These are phyloP conservation scores for Lynx canadensis DNA, from an alignment of 2,113 vertebrate species.

Conservation along the genomic window DNA sequence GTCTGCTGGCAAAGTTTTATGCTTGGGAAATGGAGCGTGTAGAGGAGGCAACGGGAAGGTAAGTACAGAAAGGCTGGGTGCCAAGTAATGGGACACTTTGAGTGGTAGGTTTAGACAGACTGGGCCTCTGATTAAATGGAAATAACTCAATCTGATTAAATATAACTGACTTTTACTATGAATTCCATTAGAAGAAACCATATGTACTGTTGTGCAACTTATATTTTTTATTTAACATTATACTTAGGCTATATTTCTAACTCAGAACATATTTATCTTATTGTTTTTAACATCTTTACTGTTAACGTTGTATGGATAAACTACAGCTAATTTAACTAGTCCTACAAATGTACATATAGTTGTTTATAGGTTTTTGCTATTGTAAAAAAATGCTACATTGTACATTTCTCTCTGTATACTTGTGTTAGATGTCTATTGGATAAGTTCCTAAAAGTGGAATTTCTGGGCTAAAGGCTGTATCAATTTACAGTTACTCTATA, in stretches of 20 bases:
- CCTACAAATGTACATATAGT: not conserved
- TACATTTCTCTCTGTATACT: constrained; percentile 37
- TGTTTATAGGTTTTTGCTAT: constrained; percentile 29
- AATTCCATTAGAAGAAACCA: constrained; percentile 39
- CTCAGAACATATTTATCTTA: not conserved
- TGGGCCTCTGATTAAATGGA: constrained; percentile 31
- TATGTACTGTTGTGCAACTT: not conserved
- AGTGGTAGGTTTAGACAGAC: not conserved
- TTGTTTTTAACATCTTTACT: constrained; percentile 44
- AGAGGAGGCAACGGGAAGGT: not conserved
- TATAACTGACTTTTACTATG: constrained; percentile 28
- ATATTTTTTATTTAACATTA: not conserved
- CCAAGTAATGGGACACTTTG: not conserved
- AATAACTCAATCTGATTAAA: constrained; percentile 23
- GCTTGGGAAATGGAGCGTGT: not conserved
- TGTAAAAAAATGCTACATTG: constrained; percentile 30
- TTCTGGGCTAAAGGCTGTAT: constrained; percentile 55
- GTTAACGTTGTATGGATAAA: constrained; percentile 32
- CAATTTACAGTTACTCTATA: constrained; percentile 64
- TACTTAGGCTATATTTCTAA: constrained; percentile 36
- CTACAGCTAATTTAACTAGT: not conserved
- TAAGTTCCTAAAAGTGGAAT: constrained; percentile 60
- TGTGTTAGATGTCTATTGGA: constrained; percentile 46
- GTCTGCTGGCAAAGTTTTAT: constrained; percentile 32
- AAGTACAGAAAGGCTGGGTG: not conserved